Conservation (phyloP, 2,113 vertebrate genomes). For the Neoarius graeffei region DNA sequence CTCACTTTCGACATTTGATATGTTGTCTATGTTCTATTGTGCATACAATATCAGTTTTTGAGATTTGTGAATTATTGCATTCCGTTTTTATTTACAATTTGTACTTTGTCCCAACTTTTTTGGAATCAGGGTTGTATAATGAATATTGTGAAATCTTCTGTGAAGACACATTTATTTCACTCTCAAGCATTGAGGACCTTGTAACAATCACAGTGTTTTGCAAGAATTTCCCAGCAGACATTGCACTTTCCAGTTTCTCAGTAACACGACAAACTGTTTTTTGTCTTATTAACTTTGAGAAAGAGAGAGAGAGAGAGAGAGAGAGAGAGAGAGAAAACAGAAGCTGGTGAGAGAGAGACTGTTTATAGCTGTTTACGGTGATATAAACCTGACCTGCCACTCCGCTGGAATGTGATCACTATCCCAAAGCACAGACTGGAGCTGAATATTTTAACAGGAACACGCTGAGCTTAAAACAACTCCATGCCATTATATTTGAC, state of each 20-base stretch:
- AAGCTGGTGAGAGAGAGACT: background rate
- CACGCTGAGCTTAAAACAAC: background rate
- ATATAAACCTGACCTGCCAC: background rate
- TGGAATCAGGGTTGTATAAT: too few relatives aligned
- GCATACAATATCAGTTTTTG: too few relatives aligned
- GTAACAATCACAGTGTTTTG: background rate
- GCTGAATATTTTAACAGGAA: background rate
- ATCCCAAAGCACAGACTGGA: background rate
- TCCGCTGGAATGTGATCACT: background rate
- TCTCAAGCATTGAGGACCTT: too few relatives aligned
- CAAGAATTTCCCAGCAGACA: background rate
- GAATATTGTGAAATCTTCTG: too few relatives aligned
- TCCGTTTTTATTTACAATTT: too few relatives aligned
- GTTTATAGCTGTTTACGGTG: background rate
- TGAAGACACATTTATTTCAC: too few relatives aligned
- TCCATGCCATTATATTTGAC: background rate
- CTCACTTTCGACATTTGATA: too few relatives aligned
- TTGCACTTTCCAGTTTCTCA: background rate
- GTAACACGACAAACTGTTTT: background rate
- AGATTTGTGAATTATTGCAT: too few relatives aligned
- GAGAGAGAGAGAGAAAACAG: too few relatives aligned
- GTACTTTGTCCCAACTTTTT: too few relatives aligned
- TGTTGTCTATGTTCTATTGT: too few relatives aligned
- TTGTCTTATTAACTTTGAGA: background rate
- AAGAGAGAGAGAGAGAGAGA: background rate